Conservation (phyloP, 2,113 vertebrate genomes). For the Gallinago media region DNA sequence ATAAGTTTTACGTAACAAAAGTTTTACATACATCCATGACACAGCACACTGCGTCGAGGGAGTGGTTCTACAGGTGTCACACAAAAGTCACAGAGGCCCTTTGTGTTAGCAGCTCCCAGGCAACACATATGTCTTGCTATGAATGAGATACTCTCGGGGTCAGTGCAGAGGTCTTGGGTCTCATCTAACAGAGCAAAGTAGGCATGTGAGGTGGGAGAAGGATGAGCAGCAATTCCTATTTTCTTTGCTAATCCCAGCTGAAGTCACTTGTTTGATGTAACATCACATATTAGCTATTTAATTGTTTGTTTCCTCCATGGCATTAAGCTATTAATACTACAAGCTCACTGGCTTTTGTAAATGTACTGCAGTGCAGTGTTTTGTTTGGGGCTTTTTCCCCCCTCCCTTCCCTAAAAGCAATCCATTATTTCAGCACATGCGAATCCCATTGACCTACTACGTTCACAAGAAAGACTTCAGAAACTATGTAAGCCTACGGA, state of each 20-base stretch:
- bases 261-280: neutral
- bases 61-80: accelerated
- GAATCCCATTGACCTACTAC: neutral
- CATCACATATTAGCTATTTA: neutral
- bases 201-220: neutral
- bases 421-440: neutral
- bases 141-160: accelerated
- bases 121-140: accelerated
- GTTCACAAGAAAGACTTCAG: neutral
- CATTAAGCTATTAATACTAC: neutral
- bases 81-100: accelerated
- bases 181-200: neutral
- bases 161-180: neutral
- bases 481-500: neutral
- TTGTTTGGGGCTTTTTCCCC: neutral
- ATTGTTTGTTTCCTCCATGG: neutral
- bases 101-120: neutral
- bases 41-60: neutral
- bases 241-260: neutral
- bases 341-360: neutral
- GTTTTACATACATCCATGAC: accelerated
- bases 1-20: no score
- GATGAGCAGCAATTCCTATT: neutral
- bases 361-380: no score
- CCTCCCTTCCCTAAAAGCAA: neutral